Base-by-base conservation (phyloP, 2,113 vertebrate genomes). In the Egretta garzetta region DNA sequence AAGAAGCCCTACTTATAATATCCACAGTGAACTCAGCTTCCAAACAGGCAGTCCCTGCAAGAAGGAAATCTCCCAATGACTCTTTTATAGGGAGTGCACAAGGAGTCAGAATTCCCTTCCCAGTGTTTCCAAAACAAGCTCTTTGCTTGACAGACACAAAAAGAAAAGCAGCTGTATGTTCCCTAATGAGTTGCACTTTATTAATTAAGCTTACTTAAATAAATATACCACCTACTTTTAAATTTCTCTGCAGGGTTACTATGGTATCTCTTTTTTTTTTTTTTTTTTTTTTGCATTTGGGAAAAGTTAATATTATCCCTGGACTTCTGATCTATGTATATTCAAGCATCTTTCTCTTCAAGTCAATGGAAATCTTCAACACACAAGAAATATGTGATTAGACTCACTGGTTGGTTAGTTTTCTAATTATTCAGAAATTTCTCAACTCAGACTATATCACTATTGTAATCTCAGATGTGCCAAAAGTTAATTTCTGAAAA, bases 401-500 rank as follows among this genome's bases (percentile, higher is more conserved):
- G 9, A 56, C 14, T 88, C n/a, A 22, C 20, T 67, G 55, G 26
- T 80, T 93, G 9, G 37, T 71, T 71, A 67, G 14, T 56, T 80
- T 95, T 52, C 41, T 88, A 90, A 86, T 86, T 88, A 77, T 66
- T 92, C 23, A 84, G 43, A 88, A 88, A 19, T 14, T 63, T 7
- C 24, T 60, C 35, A 77, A 18, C 9, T 79, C 64, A 60, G 8
- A n/a, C 13, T 71, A 22, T 71, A 86, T 72, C 75, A 84, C 16
- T 56, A 14, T n/a, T 64, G 33, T 53, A 81, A 91, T 87, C 56
- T 84, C 0, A 1, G 19, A 92, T 71, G 26, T 56, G 39, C 43
- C 47, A 72, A 21, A 68, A 89, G 8, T 45, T 92, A 74, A 82
- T 91, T 93, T 93, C 85, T 91, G 72, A 86, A 95, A 95, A 92